Evolutionary conservation across 2,888 invertebrate species (phyloP), one percentile per base, ranked within the genome.

Genomic region (Melanostoma scalare): DNA sequence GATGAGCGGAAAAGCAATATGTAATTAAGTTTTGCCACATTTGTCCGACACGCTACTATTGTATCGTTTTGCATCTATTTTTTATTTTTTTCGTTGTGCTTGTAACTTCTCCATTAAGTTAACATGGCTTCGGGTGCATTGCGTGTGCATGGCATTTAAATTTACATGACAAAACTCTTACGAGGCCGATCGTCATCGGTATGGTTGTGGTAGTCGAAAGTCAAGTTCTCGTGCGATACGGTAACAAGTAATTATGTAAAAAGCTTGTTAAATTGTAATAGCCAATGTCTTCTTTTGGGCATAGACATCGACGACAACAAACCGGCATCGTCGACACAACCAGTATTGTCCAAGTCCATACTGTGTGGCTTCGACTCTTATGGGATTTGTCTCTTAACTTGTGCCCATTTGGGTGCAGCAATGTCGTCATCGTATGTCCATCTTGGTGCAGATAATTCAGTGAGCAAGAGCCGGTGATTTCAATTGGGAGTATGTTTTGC

Each of bases 141-240:
- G 77, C 71, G 71, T 77, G 63, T 58, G 61, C 9, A 48, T 35
- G 20, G 20, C 20, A 20, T 20, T 20, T 20, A 50, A 56, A 58
- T 56, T 74, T 50, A 71, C 71, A 63, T 77, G 71, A 58, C 50
- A 63, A 68, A 68, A 68, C 53, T 44, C 76, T 76, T 76, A 52
- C 68, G 69, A 71, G 76, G 69, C 55, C 76, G 55, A 33, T 53
- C 42, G 46, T 10, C 5, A 3, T 33, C 4, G 46, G 55, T 42
- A n/a, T 8, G 30, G 48, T 48, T 20, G 10, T 55, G 40, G 9
- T 48, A 36, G 61, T 40, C 6, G 46, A 68, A 68, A 76, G 68
- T 76, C 75, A 76, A 68, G 75, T 61, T 61, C 68, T 61, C 30
- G 33, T 35, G 31, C 31, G 9, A 6, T 44, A 10, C 40, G 31